phyloP scores from a whole-genome alignment of 2,113 vertebrate genomes.

The Hyla sarda region DNA sequence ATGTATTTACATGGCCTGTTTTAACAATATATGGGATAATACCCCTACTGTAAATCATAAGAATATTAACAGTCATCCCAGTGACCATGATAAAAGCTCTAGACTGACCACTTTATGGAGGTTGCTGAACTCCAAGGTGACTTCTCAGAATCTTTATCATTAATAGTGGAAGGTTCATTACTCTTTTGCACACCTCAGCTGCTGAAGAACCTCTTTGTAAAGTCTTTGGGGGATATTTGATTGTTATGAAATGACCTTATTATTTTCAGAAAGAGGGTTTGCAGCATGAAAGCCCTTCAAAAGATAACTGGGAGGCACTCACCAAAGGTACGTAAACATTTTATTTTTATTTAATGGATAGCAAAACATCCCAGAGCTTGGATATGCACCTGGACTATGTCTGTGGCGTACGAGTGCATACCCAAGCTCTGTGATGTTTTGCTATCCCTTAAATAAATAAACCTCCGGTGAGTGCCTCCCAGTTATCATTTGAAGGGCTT shows the following conservation, averaged over 20 bases:
- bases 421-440: too few relatives aligned
- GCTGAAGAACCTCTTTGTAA: background rate
- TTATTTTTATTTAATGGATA: too few relatives aligned
- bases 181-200: background rate
- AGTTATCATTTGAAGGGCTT: too few relatives aligned
- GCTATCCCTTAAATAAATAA: too few relatives aligned
- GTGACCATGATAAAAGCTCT: background rate
- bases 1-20: background rate
- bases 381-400: too few relatives aligned
- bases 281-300: too few relatives aligned
- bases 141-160: background rate
- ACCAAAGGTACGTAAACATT: too few relatives aligned
- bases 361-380: too few relatives aligned
- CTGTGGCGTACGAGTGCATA: too few relatives aligned
- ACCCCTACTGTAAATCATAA: background rate
- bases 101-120: background rate
- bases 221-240: background rate
- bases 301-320: too few relatives aligned
- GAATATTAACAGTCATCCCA: background rate
- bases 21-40: background rate
- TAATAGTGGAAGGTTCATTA: background rate
- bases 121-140: background rate
- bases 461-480: too few relatives aligned
- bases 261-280: background rate
- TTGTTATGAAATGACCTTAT: background rate